A percentile compares a stretch with the other conserved stretches of the same genome.
These are phyloP conservation scores for Camponotus vicinus DNA, from an alignment of 1,140 invertebrate species.

Conservation along the genomic window DNA sequence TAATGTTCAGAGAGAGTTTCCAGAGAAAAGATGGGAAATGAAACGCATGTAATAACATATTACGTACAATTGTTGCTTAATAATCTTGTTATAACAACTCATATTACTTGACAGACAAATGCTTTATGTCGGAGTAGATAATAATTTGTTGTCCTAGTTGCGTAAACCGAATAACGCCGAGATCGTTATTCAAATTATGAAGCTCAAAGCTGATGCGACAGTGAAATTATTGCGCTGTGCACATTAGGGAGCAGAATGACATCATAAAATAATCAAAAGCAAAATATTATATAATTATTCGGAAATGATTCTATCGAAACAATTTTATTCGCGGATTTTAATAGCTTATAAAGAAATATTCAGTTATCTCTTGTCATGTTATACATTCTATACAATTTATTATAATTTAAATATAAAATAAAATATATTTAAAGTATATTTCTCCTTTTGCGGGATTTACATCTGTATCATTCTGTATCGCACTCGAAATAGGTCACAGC, in stretches of 20 bases:
- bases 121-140: neutral
- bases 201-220: slow-evolving; percentile 5
- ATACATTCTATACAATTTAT: neutral
- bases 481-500: slow-evolving; percentile 34
- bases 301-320: neutral
- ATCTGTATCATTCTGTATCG: neutral
- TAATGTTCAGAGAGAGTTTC: slow-evolving; percentile 8
- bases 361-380: neutral
- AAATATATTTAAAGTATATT: neutral
- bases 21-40: neutral
- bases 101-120: slow-evolving; percentile 1
- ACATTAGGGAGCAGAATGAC: neutral
- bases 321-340: neutral
- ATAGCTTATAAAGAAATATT: neutral
- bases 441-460: neutral
- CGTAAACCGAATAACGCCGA: neutral
- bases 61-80: slow-evolving; percentile 4
- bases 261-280: neutral
- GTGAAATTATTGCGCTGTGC: neutral
- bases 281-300: neutral
- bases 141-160: slow-evolving; percentile 38
- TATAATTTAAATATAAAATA: neutral
- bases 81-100: neutral
- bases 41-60: neutral
- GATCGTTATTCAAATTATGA: slow-evolving; percentile 12